Base-by-base conservation (phyloP, 2,797 vertebrate species). In the Scolopax bukidnonensis region DNA sequence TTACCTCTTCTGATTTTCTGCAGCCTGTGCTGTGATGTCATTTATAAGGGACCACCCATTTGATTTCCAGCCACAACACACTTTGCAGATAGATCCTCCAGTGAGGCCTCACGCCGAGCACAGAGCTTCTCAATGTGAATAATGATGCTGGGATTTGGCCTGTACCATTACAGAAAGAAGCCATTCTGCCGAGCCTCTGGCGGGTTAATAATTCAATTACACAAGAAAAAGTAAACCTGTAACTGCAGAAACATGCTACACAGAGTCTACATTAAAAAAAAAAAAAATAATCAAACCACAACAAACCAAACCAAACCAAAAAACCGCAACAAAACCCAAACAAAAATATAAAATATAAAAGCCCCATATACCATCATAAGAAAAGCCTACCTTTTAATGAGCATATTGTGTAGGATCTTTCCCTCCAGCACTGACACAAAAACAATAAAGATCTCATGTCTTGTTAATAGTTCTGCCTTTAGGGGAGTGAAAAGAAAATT, bases 401-500 rank as follows among this genome's bases (percentile, higher is more conserved):
- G 78, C 82, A 51, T 80, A 51, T 70, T 71, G 57, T 89, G 81
- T 78, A 83, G 67, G 65, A 86, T 86, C 73, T 33, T 89, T 83
- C 86, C 75, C 79, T 75, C 28, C 84, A 96, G 84, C 96, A 79
- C 79, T 91, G 80, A 89, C 85, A 96, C 65, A 79, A 68, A 94
- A 96, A 65, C 95, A 96, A 90, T 94, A 90, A 83, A 96, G 68
- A 83, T 95, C 78, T 96, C 70, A 27, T 19, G 61, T 89, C 83
- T 91, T 61, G 41, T 78, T 96, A 95, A 96, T 87, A 83, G 81
- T 69, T 95, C 60, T 94, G 73, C 84, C 95, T 95, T 91, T 16
- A 92, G 92, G 95, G 90, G 69, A 81, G 23, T 11, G 53, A 60
- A 88, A 43, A 80, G 60, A 84, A 86, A 97, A 96, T 96, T 43